Percentiles rank a stretch among this genome's conserved stretches.
Conservation (phyloP, 2,888 invertebrate species). For the Eupeodes luniger region DNA sequence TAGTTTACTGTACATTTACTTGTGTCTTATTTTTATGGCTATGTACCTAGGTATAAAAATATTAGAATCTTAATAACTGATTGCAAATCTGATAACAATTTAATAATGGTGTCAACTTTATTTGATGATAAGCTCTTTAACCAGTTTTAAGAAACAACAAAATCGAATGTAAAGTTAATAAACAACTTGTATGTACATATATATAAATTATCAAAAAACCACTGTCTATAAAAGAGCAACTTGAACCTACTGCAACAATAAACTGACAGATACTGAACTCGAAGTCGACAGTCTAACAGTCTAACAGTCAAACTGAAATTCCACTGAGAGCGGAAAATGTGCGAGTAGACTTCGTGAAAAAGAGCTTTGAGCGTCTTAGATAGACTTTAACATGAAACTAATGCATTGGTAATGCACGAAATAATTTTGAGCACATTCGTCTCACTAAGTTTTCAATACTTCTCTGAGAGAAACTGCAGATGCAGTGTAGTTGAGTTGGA, state of each 20-base stretch:
- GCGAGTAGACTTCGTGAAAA: no score
- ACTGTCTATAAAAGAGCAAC: not conserved
- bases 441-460: no score
- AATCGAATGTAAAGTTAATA: not conserved
- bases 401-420: no score
- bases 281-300: no score
- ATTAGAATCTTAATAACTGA: slow-evolving; percentile 26
- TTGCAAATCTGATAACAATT: not conserved
- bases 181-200: not conserved
- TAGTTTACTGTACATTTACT: not conserved
- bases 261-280: slow-evolving; percentile 35
- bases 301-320: no score
- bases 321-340: no score
- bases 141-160: not conserved
- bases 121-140: not conserved
- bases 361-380: no score
- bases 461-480: no score
- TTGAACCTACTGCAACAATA: slow-evolving; percentile 18
- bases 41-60: not conserved
- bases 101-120: not conserved
- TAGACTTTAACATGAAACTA: no score
- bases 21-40: not conserved
- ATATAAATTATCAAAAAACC: no score
- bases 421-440: no score
- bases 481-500: no score